Evolutionary conservation across 1,140 invertebrate genomes (phyloP), one percentile per base, ranked within the genome.

Genomic region (Sipha flava): DNA sequence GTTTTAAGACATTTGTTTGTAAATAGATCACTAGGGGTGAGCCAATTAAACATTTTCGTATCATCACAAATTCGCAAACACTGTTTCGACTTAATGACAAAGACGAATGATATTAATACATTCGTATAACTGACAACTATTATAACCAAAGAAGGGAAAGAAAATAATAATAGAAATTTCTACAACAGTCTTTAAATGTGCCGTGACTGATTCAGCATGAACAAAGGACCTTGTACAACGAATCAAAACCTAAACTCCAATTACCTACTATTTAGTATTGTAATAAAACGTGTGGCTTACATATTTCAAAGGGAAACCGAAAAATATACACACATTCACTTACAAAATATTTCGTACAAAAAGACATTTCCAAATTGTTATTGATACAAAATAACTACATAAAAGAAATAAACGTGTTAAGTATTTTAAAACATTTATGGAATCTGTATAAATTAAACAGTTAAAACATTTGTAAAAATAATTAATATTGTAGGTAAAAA

Each of bases 11-110:
- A 77, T 18, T 77, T 77, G 9, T 77, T 77, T 43, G 37, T n/a
- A 54, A 77, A 77, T 43, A 14, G 52, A 59, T 34, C 34, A 40
- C 3, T 77, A 2, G 73, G 52, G 34, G 59, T 77, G 3, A 77
- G 59, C 73, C 73, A 77, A 59, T 34, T 77, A 54, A 77, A 77
- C 73, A 77, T 77, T 40, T 75, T 77, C 4, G 52, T 77, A 54
- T 37, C 73, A 77, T 77, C 40, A 14, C 21, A 77, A 43, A 47
- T n/a, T 34, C 5, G 4, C 23, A 68, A 43, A n/a, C 10, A 40
- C 37, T 26, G 29, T 47, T 70, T 10, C n/a, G 26, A 16, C 31
- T 45, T 29, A 29, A n/a, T 29, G 16, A 23, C 23, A 3, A 62
- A 62, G 7, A 4, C 14, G 12, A 37, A 64, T 64, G 43, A 23